These are phyloP conservation scores for Nemopilema nomurai DNA, from an alignment of 30 jellyfish, hydroid and myxozoan species.

Conservation along the genomic window DNA sequence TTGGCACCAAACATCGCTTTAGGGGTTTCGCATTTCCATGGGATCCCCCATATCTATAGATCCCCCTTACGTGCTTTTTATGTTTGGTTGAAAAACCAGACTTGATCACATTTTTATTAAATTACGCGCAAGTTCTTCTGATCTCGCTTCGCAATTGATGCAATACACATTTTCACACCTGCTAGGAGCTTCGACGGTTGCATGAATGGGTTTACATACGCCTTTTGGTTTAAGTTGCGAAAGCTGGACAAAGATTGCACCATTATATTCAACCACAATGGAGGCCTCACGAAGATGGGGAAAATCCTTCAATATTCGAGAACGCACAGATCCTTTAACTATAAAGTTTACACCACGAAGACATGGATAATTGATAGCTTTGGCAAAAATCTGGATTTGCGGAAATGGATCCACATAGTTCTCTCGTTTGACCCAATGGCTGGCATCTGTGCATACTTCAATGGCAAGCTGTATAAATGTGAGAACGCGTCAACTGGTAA, in stretches of 20 bases:
- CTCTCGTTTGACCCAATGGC: not conserved
- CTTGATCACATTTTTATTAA: no score
- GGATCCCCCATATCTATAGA: no score
- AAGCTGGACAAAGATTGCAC: not conserved
- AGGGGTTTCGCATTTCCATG: no score
- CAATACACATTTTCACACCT: not conserved
- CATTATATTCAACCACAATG: not conserved
- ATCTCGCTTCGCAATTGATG: no score
- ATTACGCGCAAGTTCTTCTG: no score
- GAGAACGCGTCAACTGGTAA: not conserved
- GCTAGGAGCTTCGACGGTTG: conserved; percentile 2
- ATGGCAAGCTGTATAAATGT: conserved; percentile 1
- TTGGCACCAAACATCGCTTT: no score
- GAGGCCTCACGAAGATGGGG: not conserved
- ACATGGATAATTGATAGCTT: not conserved
- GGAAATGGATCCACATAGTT: not conserved
- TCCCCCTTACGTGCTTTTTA: no score
- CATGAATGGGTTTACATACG: not conserved
- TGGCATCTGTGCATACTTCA: not conserved
- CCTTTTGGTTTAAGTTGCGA: conserved; percentile 4
- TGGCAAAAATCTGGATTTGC: not conserved
- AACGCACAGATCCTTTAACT: no score
- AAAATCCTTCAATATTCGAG: not conserved
- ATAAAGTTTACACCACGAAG: not conserved
- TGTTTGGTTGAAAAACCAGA: no score